Base-by-base conservation (phyloP, 2,888 invertebrate species). In the Phoronis australis region DNA sequence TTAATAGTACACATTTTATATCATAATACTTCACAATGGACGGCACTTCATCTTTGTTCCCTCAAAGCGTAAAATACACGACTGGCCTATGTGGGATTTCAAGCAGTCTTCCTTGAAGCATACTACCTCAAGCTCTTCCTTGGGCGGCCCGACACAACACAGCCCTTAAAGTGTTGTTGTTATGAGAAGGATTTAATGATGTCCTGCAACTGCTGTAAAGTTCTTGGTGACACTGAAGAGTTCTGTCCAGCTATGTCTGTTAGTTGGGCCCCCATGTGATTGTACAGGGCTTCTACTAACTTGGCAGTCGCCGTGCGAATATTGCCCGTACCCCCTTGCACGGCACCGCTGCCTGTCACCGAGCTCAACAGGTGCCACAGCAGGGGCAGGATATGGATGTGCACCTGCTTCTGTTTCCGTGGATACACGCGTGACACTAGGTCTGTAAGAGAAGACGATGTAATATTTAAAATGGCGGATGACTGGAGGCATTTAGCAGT, bases 361-460 rank as follows among this genome's bases (percentile, higher is more conserved):
- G 63, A 59, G 24, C 64, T 65, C 2, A 72, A 59, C 25, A 73
- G 62, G 48, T 73, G 68, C 73, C 73, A 73, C 26, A 73, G 51
- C 18, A 75, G 57, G 0, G 76, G 76, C 45, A 75, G 60, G 15
- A 71, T 71, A 56, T 75, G 75, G 44, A 75, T 59, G 15, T 66
- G 61, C 18, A 75, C 65, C 48, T 64, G 68, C 47, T 73, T 74
- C 42, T 68, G 71, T 51, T 72, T 74, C 46, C 63, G 60, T 12
- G 62, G 62, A 49, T 69, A 71, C 20, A 73, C 69, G 45, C 61
- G 54, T 26, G 56, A 52, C 18, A 68, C 68, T 43, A 74, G 54
- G 40, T 70, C 73, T 74, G 65, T 18, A 59, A 60, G 27, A 37
- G 42, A 42, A 48, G 45, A 47, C n/a, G n/a, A n/a, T n/a, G n/a